Percentiles rank a stretch among this genome's conserved stretches.
Evolutionary conservation across 2,113 vertebrate species (phyloP).

Genomic region (Cynocephalus volans): DNA sequence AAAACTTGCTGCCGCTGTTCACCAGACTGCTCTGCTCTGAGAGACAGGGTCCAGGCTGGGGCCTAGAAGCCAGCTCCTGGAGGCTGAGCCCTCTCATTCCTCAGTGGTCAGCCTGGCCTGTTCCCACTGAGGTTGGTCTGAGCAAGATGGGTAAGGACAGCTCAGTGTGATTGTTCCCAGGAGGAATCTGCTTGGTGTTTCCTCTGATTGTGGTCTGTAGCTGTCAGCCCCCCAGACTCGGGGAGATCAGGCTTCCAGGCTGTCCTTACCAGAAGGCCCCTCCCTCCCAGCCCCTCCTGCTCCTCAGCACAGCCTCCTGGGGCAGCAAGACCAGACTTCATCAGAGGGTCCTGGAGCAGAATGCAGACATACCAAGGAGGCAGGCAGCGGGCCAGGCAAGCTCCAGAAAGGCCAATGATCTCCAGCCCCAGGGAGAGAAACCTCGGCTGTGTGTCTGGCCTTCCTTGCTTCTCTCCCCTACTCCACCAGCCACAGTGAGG

Average conservation of each 20-base stretch:
- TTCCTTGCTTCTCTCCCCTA: not conserved
- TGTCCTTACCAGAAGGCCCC: fast-evolving
- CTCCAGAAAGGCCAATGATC: slow-evolving; percentile 52
- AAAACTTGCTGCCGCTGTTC: not conserved
- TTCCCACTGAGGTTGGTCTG: not conserved
- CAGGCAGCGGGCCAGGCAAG: not conserved
- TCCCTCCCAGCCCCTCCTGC: not conserved
- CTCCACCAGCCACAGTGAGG: not conserved
- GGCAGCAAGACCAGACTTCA: not conserved
- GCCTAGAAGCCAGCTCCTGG: not conserved
- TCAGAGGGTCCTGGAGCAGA: slow-evolving; percentile 32
- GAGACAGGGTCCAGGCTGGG: not conserved
- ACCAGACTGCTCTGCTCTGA: not conserved
- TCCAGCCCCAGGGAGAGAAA: not conserved
- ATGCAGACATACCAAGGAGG: not conserved
- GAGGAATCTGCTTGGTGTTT: slow-evolving; percentile 25
- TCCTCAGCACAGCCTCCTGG: not conserved
- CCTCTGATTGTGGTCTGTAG: not conserved
- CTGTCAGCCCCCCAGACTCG: not conserved
- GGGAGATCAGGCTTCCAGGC: not conserved
- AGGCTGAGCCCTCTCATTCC: too few species aligned
- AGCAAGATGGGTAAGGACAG: not conserved
- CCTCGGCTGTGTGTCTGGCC: not conserved
- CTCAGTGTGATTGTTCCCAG: not conserved
- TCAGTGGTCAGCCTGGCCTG: too few species aligned